Base-by-base conservation (phyloP, 2,113 vertebrate genomes). In the Macaca nemestrina region DNA sequence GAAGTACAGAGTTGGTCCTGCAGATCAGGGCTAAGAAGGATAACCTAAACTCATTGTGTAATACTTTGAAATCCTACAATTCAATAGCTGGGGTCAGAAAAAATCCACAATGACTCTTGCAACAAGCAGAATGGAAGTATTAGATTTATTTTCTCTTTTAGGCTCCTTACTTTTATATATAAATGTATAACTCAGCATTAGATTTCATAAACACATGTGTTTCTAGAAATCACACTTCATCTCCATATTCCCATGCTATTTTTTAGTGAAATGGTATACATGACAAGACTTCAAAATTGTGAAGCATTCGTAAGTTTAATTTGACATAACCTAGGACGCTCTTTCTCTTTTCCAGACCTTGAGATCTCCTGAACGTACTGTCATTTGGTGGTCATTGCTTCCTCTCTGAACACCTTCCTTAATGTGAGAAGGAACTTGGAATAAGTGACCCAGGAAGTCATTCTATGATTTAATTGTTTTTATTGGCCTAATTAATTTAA, bases 401-500 rank as follows among this genome's bases (percentile, higher is more conserved):
- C 87, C 48, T 93, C 67, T 75, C 73, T 90, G 68, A 85, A 96
- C 90, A 96, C 43, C 82, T 94, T 90, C 93, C 88, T 90, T 92
- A 94, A 70, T 40, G 10, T 94, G 64, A 45, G n/a, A 82, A 89
- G 14, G 14, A 93, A 68, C 50, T 70, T 81, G 35, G 43, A 90
- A 72, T 61, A 97, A 97, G 55, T 97, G 87, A 97, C 61, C 61
- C 70, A 96, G 90, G 80, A 96, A 94, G 59, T 70, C 79, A 92
- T 88, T 86, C 61, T 48, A 38, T 55, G 87, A 76, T 80, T 88
- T 96, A 95, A 94, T 94, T 90, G 88, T 72, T 97, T 97, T 96
- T 94, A 96, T 93, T 92, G 70, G 25, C 67, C 30, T 92, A 97
- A 88, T 97, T 97, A 96, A 94, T 94, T 97, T 96, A 18, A 95